Evolutionary conservation across 2,888 invertebrate species (phyloP).

Genomic region (Danaus chrysippus): DNA sequence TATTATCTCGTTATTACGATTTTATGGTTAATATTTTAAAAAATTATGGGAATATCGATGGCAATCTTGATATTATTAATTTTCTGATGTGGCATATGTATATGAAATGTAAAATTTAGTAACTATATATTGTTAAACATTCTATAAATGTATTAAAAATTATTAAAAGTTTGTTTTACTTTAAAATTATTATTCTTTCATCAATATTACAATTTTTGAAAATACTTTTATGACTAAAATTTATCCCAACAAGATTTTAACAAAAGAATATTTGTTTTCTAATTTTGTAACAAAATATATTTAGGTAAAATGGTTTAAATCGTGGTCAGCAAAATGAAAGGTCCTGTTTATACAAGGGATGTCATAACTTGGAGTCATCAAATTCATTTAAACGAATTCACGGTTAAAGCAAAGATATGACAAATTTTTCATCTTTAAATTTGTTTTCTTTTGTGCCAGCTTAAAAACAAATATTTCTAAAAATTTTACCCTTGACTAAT

Average conservation of each 20-base stretch:
- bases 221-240: neutral
- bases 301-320: constrained; percentile 11
- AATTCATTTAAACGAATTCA: constrained; percentile 42
- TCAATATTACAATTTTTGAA: too few species aligned
- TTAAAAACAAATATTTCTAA: neutral
- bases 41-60: too few species aligned
- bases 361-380: constrained; percentile 36
- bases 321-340: constrained; percentile 26
- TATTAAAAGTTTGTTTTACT: too few species aligned
- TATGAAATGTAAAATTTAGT: too few species aligned
- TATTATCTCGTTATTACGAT: too few species aligned
- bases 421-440: neutral
- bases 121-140: too few species aligned
- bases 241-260: neutral
- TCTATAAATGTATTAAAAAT: too few species aligned
- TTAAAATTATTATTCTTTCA: too few species aligned
- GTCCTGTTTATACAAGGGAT: constrained; percentile 34
- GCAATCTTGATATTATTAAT: too few species aligned
- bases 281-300: constrained; percentile 2
- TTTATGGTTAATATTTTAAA: too few species aligned
- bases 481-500: too few species aligned
- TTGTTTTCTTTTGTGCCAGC: neutral
- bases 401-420: neutral
- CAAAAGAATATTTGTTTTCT: neutral
- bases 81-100: too few species aligned